These are phyloP conservation scores for Procapra przewalskii DNA, from an alignment of 2,113 vertebrate genomes.

Conservation along the genomic window DNA sequence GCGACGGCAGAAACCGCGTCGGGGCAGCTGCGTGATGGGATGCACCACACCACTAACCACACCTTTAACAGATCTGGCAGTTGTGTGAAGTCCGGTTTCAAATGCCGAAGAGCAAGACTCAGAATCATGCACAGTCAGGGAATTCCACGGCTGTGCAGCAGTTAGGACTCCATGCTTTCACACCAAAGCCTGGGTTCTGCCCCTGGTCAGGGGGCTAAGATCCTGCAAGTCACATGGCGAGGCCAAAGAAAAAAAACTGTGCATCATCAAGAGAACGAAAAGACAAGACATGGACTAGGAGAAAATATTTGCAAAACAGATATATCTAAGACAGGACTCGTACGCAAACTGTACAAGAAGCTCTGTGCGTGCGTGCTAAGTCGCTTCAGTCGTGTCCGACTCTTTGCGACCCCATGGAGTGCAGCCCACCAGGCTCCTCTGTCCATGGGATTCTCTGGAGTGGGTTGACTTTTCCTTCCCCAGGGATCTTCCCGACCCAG, in stretches of 20 bases:
- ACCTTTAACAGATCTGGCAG: no score
- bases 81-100: not conserved
- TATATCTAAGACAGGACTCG: not conserved
- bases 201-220: not conserved
- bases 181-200: no score
- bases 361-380: fast-evolving
- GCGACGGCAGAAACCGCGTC: not conserved
- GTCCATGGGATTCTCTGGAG: not conserved
- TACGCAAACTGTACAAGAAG: not conserved
- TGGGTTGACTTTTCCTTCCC: not conserved
- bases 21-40: no score
- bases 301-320: not conserved
- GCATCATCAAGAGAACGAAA: not conserved
- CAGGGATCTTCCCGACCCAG: not conserved
- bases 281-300: not conserved
- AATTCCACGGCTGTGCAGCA: fast-evolving
- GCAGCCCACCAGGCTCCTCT: not conserved
- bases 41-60: no score
- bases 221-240: not conserved
- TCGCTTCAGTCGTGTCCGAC: not conserved
- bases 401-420: not conserved
- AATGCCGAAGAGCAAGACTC: not conserved
- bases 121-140: not conserved
- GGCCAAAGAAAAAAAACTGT: not conserved
- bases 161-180: not conserved